Base-by-base conservation (phyloP, 2,888 invertebrate species). In the Andrena bucephala region DNA sequence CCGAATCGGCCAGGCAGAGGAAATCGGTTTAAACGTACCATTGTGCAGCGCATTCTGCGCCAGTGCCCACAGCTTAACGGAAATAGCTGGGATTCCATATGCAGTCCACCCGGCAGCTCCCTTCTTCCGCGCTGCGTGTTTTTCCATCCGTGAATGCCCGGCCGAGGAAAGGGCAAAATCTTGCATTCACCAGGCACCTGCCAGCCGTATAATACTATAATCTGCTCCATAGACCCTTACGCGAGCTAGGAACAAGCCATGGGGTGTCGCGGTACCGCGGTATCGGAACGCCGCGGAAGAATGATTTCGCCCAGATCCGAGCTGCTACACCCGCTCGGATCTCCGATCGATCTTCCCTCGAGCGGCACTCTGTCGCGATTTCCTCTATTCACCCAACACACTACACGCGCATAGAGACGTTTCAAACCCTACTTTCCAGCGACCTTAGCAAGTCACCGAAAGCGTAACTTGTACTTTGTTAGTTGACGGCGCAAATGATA, bases 1-100 rank as follows among this genome's bases (percentile, higher is more conserved):
- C 59, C 20, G 48, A 20, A 13, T 36, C 27, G 50, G 59, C 60
- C 33, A 60, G 13, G 62, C 75, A 67, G n/a, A 42, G 60, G 60
- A 62, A 69, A 78, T 78, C 62, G 63, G 68, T 75, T 78, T 63
- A 33, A 68, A 75, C 68, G 54, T 33, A 33, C 63, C 68, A 68
- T 68, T 68, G 67, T 78, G 74, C 33, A 60, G 36, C 42, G 62
- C 29, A 52, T 78, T 78, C 63, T 48, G 68, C 78, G 63, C 54
- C 48, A 60, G 42, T 63, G 31, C 63, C 42, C 48, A 24, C 33
- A 20, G 74, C 74, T 62, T 10, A 73, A 78, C 62, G 63, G 66
- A 27, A 68, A 52, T 31, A 20, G n/a, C 29, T 67, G 24, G 59
- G 67, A 74, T 78, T 54, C 66, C 65, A 65, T 60, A 33, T 16